Evolutionary conservation across 2,113 vertebrate species (phyloP).

Genomic region (Tachuris rubrigastra): DNA sequence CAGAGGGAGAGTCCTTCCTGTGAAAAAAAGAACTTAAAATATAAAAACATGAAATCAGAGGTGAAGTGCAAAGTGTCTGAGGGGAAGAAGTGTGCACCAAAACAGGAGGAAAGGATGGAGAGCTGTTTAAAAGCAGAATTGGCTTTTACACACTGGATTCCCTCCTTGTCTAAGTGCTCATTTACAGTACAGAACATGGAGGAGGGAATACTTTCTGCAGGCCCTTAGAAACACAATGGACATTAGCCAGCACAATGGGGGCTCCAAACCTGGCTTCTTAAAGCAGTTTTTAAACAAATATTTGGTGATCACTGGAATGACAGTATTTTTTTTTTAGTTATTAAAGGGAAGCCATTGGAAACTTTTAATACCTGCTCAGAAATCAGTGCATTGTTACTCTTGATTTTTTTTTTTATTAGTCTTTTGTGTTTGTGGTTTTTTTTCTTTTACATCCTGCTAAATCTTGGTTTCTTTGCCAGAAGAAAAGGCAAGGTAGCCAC

Average conservation of each 20-base stretch:
- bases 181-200: conserved; percentile 4
- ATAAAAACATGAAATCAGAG: not conserved
- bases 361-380: not conserved
- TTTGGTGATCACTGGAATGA: not conserved
- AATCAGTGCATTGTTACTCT: not conserved
- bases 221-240: not conserved
- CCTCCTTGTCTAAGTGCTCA: not conserved
- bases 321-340: not conserved
- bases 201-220: conserved; percentile 8
- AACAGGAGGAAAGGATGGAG: not conserved
- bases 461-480: conserved; percentile 15
- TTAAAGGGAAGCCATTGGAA: not conserved
- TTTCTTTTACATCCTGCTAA: not conserved
- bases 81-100: not conserved
- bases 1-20: conserved; percentile 2
- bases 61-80: not conserved
- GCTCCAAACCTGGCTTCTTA: not conserved
- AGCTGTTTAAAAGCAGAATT: not conserved
- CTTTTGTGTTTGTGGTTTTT: not conserved
- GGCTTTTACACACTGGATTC: not conserved
- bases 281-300: not conserved
- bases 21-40: not conserved
- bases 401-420: not conserved
- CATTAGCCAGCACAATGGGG: conserved; percentile 14
- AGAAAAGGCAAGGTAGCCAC: conserved; percentile 13